phyloP scores from a whole-genome alignment of 2,888 invertebrate genomes.

The Chesias legatella region DNA sequence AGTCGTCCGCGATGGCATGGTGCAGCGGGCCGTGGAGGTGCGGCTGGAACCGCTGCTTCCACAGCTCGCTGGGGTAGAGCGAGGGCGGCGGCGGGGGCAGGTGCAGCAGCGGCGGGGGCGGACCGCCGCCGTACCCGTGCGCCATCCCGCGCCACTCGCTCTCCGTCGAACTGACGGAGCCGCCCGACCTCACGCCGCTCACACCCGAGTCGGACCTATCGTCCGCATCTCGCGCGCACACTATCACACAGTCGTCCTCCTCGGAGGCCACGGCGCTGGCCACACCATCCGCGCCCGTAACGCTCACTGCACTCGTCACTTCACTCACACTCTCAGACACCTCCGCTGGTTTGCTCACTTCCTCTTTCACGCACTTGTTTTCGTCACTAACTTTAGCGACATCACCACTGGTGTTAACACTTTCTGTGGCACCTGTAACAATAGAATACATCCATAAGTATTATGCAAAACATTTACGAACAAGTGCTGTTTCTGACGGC shows the following conservation, averaged over 20 bases:
- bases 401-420: slow-evolving; percentile 71
- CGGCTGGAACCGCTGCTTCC: slow-evolving; percentile 82
- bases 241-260: slow-evolving; percentile 84
- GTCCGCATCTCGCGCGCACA: slow-evolving; percentile 81
- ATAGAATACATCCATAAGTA: slow-evolving; percentile 26
- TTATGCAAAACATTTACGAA: not conserved
- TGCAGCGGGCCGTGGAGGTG: slow-evolving; percentile 76
- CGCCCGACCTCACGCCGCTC: slow-evolving; percentile 86
- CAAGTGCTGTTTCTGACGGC: not conserved
- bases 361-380: slow-evolving; percentile 70
- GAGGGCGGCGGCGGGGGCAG: slow-evolving; percentile 73
- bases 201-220: slow-evolving; percentile 85
- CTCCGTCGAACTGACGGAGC: slow-evolving; percentile 87
- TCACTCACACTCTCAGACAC: slow-evolving; percentile 59
- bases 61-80: slow-evolving; percentile 80
- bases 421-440: slow-evolving; percentile 71
- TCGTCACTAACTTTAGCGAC: slow-evolving; percentile 66
- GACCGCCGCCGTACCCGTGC: slow-evolving; percentile 85
- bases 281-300: slow-evolving; percentile 73
- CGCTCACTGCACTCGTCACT: slow-evolving; percentile 73
- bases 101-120: slow-evolving; percentile 75
- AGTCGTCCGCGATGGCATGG: slow-evolving; percentile 75
- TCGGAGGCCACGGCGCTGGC: slow-evolving; percentile 80
- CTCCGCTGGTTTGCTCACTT: slow-evolving; percentile 46
- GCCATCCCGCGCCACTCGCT: slow-evolving; percentile 88